Evolutionary conservation across 2,797 vertebrate genomes (phyloP).

Genomic region (Eulemur albifrons): DNA sequence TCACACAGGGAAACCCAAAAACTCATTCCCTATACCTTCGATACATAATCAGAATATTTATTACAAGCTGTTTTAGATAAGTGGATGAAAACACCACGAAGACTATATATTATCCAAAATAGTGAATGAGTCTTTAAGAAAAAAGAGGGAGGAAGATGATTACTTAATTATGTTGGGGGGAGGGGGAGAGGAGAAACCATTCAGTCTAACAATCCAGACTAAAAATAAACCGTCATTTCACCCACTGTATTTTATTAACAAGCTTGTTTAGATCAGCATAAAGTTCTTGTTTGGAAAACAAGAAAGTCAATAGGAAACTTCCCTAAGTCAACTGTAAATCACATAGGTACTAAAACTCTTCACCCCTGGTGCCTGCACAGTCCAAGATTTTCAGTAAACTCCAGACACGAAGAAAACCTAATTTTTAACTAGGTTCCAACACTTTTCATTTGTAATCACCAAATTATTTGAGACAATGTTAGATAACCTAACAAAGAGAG

Average conservation of each 20-base stretch:
- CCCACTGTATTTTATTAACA: slow-evolving; percentile 55
- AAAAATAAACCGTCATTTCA: slow-evolving; percentile 57
- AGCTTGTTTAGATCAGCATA: slow-evolving; percentile 12
- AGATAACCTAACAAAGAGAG: slow-evolving; percentile 12
- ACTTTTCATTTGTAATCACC: not conserved
- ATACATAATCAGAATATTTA: not conserved
- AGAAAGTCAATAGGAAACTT: slow-evolving; percentile 56
- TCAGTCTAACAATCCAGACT: slow-evolving; percentile 28
- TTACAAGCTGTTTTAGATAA: not conserved
- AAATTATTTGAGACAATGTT: not conserved
- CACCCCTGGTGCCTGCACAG: not conserved
- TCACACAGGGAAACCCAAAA: slow-evolving; percentile 15
- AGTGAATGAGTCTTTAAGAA: slow-evolving; percentile 7
- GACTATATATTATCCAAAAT: not conserved
- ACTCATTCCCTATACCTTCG: slow-evolving; percentile 28
- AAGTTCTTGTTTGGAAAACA: slow-evolving; percentile 51
- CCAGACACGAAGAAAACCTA: not conserved
- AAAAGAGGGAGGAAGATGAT: not conserved
- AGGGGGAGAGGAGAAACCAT: not conserved
- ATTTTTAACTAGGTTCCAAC: not conserved
- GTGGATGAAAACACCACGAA: slow-evolving; percentile 30
- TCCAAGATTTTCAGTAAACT: slow-evolving; percentile 36
- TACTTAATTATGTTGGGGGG: slow-evolving; percentile 21
- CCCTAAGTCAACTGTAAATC: slow-evolving; percentile 46
- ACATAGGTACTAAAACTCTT: not conserved